Evolutionary conservation across 2,797 vertebrate genomes (phyloP).

Genomic region (Sandelia bainsii): DNA sequence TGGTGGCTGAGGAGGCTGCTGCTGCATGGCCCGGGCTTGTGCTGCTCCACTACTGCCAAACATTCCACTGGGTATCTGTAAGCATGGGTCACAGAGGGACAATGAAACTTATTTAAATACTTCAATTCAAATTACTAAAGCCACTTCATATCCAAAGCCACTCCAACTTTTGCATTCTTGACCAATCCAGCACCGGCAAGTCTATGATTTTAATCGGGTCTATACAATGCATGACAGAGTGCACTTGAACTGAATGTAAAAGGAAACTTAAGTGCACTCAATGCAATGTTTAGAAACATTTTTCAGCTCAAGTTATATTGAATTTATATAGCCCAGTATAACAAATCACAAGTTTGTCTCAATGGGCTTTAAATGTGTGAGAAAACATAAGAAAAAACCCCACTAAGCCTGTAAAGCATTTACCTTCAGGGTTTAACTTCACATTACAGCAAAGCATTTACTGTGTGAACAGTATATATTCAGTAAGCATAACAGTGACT

Average conservation of each 20-base stretch:
- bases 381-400: neutral
- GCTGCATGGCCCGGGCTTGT: slow-evolving; percentile 97
- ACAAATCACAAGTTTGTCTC: neutral
- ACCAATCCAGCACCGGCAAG: neutral
- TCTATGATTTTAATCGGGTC: neutral
- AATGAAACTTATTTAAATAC: neutral
- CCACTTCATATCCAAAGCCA: neutral
- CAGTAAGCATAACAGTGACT: neutral
- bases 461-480: neutral
- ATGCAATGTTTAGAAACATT: neutral
- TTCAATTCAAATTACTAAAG: neutral
- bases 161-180: neutral
- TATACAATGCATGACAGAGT: slow-evolving; percentile 15
- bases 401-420: neutral
- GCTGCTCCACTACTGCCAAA: slow-evolving; percentile 98
- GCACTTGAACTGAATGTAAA: slow-evolving; percentile 18
- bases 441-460: neutral
- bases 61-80: slow-evolving; percentile 96
- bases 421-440: slow-evolving; percentile 24
- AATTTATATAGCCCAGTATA: neutral
- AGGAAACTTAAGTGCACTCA: neutral
- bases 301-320: neutral
- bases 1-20: slow-evolving; percentile 91
- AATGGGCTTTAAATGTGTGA: neutral
- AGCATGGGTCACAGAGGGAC: slow-evolving; percentile 7